Evolutionary conservation across 2,113 vertebrate genomes (phyloP).

Genomic region (Eurystomus gularis): DNA sequence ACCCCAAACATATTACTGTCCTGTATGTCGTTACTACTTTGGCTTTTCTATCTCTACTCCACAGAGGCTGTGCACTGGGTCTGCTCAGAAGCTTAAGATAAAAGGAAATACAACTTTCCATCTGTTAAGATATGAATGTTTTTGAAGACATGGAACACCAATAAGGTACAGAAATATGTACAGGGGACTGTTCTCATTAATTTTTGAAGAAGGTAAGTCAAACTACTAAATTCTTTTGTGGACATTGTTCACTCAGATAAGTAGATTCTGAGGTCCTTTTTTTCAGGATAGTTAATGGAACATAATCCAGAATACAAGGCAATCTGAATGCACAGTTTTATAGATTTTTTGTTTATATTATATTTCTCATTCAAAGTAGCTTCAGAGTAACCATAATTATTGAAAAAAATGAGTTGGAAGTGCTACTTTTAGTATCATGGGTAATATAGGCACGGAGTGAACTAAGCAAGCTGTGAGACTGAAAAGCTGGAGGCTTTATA

Average conservation of each 20-base stretch:
- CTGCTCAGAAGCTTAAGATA: not conserved
- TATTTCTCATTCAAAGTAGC: not conserved
- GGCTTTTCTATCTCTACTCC: not conserved
- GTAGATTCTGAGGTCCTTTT: not conserved
- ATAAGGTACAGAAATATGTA: accelerated
- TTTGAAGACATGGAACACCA: not conserved
- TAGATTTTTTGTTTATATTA: not conserved
- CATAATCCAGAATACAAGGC: not conserved
- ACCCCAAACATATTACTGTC: not conserved
- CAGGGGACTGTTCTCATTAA: not conserved
- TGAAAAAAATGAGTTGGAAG: not conserved
- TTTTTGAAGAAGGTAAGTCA: not conserved
- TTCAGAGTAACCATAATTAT: not conserved
- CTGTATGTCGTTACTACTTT: not conserved
- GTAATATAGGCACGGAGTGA: not conserved
- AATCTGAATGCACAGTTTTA: not conserved
- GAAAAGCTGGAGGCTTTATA: not conserved
- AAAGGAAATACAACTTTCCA: not conserved
- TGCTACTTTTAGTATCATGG: not conserved
- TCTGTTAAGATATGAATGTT: not conserved
- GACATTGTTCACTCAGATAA: accelerated
- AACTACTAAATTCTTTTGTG: not conserved
- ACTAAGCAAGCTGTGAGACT: not conserved
- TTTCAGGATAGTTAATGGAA: not conserved
- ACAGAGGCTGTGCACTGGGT: accelerated